Percentiles rank a stretch among this genome's conserved stretches.
These are phyloP conservation scores for Acanthacorydalis orientalis DNA, from an alignment of 2,888 invertebrate species.

Conservation along the genomic window DNA sequence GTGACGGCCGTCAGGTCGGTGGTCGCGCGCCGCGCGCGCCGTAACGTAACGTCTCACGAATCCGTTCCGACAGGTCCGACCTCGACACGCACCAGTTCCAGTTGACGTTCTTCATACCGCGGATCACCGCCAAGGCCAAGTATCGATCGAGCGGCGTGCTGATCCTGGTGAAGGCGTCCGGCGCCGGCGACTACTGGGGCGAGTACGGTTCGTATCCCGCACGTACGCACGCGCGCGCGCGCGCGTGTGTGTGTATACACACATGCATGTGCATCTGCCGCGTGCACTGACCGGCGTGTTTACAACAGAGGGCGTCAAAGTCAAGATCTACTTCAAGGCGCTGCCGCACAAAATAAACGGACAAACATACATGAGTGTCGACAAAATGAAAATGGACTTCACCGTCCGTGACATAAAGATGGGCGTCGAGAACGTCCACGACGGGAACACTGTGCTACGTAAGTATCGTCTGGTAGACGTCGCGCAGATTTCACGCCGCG, in stretches of 20 bases:
- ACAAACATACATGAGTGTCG: constrained; percentile 48
- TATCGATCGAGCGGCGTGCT: constrained; percentile 68
- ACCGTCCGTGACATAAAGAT: constrained; percentile 66
- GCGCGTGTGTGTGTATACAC: constrained; percentile 38
- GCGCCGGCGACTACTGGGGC: constrained; percentile 80
- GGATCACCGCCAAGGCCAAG: constrained; percentile 59
- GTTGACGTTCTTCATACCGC: constrained; percentile 61
- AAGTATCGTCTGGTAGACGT: too few species aligned
- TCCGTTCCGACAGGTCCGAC: constrained; percentile 39
- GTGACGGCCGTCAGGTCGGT: constrained; percentile 67
- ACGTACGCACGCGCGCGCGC: constrained; percentile 67
- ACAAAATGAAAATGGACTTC: constrained; percentile 73
- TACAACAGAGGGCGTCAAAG: constrained; percentile 58
- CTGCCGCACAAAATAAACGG: constrained; percentile 43
- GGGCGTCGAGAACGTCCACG: constrained; percentile 73
- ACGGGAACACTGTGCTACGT: constrained; percentile 67
- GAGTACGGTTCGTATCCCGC: constrained; percentile 67
- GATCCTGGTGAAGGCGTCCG: constrained; percentile 64
- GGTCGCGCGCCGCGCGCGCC: too few species aligned
- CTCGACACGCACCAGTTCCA: constrained; percentile 67
- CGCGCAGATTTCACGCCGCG: too few species aligned
- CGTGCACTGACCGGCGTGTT: neutral
- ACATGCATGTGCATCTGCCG: too few species aligned
- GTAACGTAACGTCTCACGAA: too few species aligned
- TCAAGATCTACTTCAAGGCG: constrained; percentile 69